phyloP scores from a whole-genome alignment of 2,888 invertebrate species.

The Leucophora obtusa region DNA sequence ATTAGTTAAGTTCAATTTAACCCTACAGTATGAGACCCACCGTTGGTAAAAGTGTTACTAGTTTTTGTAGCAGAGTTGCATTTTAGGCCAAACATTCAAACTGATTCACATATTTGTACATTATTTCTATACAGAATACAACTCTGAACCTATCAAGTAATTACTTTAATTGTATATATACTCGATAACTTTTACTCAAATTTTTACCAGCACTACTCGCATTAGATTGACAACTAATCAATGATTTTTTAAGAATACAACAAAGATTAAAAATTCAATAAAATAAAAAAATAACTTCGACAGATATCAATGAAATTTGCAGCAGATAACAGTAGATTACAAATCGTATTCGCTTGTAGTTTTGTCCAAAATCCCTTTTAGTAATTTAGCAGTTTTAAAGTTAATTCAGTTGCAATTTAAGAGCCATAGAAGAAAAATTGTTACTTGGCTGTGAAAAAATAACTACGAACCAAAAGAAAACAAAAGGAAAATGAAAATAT shows the following conservation, averaged over 20 bases:
- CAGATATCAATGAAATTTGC: slow-evolving; percentile 17
- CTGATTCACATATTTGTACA: no score
- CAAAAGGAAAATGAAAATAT: slow-evolving; percentile 34
- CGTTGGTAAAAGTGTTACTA: no score
- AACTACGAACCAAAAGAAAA: neutral
- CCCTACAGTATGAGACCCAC: no score
- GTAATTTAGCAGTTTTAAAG: slow-evolving; percentile 8
- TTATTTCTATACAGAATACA: no score
- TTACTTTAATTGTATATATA: no score
- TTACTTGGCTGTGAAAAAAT: slow-evolving; percentile 9
- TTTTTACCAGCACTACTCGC: no score
- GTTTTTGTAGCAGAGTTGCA: no score
- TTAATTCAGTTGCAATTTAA: slow-evolving; percentile 37
- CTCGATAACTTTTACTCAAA: no score
- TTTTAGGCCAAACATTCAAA: no score
- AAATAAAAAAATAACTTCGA: neutral
- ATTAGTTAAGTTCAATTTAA: no score
- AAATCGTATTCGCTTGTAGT: neutral
- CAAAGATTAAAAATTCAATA: neutral
- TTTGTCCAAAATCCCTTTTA: neutral
- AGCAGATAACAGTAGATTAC: slow-evolving; percentile 46
- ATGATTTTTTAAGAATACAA: slow-evolving; percentile 23
- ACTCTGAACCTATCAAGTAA: no score
- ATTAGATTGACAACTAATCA: slow-evolving; percentile 4
- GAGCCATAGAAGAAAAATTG: slow-evolving; percentile 15